Percentiles rank a stretch among this genome's conserved stretches.
These are phyloP conservation scores for Callosobruchus maculatus DNA, from an alignment of 2,888 invertebrate genomes.

Conservation along the genomic window DNA sequence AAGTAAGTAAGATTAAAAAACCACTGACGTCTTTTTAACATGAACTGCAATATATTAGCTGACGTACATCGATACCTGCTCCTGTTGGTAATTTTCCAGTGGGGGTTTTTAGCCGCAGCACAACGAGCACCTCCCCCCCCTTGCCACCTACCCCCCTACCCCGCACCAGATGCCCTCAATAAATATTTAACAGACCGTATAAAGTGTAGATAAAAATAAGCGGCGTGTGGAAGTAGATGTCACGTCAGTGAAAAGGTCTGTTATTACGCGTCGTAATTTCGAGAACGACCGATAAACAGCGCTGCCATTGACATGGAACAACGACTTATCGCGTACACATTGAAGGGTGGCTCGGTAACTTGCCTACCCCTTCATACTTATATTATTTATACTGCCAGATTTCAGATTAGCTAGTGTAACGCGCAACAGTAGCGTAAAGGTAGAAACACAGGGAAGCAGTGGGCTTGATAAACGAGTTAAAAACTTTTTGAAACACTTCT, in stretches of 20 bases:
- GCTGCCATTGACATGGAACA: background rate
- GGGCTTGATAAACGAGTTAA: too few relatives aligned
- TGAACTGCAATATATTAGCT: too few relatives aligned
- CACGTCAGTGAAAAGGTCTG: background rate
- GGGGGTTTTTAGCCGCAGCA: too few relatives aligned
- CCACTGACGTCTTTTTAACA: too few relatives aligned
- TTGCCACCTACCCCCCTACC: background rate
- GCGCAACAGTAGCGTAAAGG: background rate
- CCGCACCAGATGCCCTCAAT: background rate
- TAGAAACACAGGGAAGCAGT: too few relatives aligned
- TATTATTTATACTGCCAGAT: background rate
- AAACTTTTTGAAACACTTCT: too few relatives aligned
- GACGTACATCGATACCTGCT: too few relatives aligned
- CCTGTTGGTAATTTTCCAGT: too few relatives aligned
- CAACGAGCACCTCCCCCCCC: background rate
- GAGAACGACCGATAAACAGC: background rate
- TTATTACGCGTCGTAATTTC: background rate
- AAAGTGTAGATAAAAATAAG: background rate
- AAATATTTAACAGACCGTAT: background rate
- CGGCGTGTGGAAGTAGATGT: background rate
- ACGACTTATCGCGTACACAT: background rate
- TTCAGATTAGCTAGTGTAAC: background rate
- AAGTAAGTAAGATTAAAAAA: too few relatives aligned
- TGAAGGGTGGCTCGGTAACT: background rate
- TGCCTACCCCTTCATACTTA: background rate